These are phyloP conservation scores for Halyomorpha halys DNA, from an alignment of 1,140 invertebrate species.

Conservation along the genomic window DNA sequence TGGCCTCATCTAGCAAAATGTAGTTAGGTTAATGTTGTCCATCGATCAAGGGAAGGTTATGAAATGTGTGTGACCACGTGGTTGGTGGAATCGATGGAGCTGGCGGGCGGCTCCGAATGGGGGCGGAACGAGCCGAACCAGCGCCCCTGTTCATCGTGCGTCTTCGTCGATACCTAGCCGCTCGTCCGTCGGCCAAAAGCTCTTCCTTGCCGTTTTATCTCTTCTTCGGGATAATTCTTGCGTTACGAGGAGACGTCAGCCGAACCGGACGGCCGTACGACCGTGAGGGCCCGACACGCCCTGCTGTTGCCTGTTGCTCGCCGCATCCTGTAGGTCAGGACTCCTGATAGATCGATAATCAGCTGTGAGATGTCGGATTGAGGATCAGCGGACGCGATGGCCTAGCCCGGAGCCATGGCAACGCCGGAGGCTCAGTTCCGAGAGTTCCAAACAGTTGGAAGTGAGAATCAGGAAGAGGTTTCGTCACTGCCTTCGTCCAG, in stretches of 20 bases:
- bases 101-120: not conserved
- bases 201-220: not conserved
- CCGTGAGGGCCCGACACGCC: not conserved
- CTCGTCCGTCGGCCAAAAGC: not conserved
- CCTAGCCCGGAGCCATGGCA: slow-evolving; percentile 8
- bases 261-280: not conserved
- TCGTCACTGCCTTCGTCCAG: not conserved
- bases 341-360: not conserved
- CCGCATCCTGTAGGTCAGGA: slow-evolving; percentile 8
- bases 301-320: slow-evolving; percentile 8
- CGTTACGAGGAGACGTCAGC: not conserved
- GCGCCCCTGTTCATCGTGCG: not conserved
- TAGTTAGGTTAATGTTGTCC: not conserved
- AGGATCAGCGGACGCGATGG: slow-evolving; percentile 8
- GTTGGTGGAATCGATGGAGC: not conserved
- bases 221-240: not conserved
- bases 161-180: not conserved
- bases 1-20: too few relatives aligned
- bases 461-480: not conserved
- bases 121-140: slow-evolving; percentile 3
- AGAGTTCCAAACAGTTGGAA: not conserved
- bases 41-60: slow-evolving; percentile 9
- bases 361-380: slow-evolving; percentile 8
- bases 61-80: slow-evolving; percentile 3
- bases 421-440: slow-evolving; percentile 9